Percentiles rank a stretch among this genome's conserved stretches.
Evolutionary conservation across 2,797 vertebrate genomes (phyloP).

Genomic region (Botia kubotai): DNA sequence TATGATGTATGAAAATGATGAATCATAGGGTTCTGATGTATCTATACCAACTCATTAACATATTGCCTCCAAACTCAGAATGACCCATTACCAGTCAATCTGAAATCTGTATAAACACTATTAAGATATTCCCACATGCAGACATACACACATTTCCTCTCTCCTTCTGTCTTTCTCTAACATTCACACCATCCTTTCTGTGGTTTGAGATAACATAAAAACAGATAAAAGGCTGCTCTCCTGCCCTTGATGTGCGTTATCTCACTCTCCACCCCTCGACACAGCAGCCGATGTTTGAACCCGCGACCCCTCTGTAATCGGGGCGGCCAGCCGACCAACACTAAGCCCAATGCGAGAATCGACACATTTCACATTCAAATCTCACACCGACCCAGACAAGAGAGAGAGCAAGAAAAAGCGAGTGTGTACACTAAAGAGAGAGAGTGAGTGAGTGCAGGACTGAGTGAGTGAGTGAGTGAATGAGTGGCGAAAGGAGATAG

Average conservation of each 20-base stretch:
- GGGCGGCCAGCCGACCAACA: slow-evolving; percentile 65
- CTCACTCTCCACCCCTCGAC: slow-evolving; percentile 73
- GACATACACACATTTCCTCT: slow-evolving; percentile 23
- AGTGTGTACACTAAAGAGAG: slow-evolving; percentile 65
- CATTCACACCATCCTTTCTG: slow-evolving; percentile 40
- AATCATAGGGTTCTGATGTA: not conserved
- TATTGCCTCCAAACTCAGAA: not conserved
- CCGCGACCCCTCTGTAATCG: slow-evolving; percentile 70
- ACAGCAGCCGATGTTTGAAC: slow-evolving; percentile 74
- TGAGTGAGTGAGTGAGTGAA: slow-evolving; percentile 69
- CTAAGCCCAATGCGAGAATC: slow-evolving; percentile 71
- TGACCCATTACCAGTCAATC: slow-evolving; percentile 13
- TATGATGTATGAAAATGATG: not conserved
- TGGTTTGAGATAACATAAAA: slow-evolving; percentile 52
- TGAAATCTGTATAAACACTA: slow-evolving; percentile 29
- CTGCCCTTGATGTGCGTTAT: slow-evolving; percentile 75
- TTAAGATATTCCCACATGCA: slow-evolving; percentile 19
- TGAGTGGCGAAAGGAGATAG: slow-evolving; percentile 39
- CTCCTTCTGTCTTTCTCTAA: slow-evolving; percentile 11
- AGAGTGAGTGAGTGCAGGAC: slow-evolving; percentile 66
- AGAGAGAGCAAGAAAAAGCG: slow-evolving; percentile 64
- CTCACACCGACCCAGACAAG: slow-evolving; percentile 63
- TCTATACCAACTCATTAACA: not conserved
- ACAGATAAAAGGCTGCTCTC: slow-evolving; percentile 57
- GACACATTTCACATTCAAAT: slow-evolving; percentile 77